Evolutionary conservation across 1,140 invertebrate species (phyloP), one percentile per base, ranked within the genome.

Genomic region (Pseudoatta argentina): DNA sequence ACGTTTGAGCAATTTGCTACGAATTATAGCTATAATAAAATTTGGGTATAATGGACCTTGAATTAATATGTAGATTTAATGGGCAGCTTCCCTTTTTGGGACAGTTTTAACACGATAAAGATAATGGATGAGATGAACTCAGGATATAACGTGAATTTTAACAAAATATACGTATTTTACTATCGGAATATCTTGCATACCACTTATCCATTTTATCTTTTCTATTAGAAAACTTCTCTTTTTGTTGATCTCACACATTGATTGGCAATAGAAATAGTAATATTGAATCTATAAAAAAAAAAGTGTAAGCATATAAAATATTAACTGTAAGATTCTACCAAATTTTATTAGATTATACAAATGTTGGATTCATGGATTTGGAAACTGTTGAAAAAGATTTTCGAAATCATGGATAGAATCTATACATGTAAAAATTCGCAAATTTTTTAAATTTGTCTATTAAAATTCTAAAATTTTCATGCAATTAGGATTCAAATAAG

Each of bases 241-340:
- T 53, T 53, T 18, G 24, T 69, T 55, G 63, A 55, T 79, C 63
- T 79, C 77, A 78, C 27, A 78, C 10, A 79, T 55, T 69, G 53
- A 69, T 79, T 55, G 77, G 48, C 48, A 39, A 55, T 2, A 63
- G 7, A 4, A 21, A 67, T 63, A 53, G 14, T 34, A 66, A 53
- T 39, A 16, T 55, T 7, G n/a, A 69, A 24, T 69, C 10, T 67
- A 69, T 8, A 21, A 12, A 8, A 44, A 34, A 34, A 44, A 53
- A 39, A 24, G 24, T 12, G 7, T 14, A 69, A n/a, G 1, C 14
- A 10, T 69, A 27, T 69, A 79, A 79, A 66, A 66, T 76, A 39
- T 63, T 63, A 53, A 67, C 8, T 67, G 14, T 67, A 39, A 69
- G 39, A 39, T 79, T 79, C 21, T 6, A n/a, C 6, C 39, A 14